Evolutionary conservation across 1,140 invertebrate species (phyloP).

Genomic region (Calliphora vicina): DNA sequence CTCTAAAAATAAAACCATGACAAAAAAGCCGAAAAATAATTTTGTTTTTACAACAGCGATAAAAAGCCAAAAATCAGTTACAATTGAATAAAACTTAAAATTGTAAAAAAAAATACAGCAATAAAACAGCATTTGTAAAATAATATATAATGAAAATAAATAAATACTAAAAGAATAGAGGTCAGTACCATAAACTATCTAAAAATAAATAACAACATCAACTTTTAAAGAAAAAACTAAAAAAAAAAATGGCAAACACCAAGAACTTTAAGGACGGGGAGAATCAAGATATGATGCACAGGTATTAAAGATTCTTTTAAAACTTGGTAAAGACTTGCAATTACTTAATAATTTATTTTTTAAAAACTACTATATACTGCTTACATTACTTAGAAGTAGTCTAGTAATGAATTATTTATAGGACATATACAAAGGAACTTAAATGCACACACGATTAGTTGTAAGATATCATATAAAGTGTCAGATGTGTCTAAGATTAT

Average conservation of each 20-base stretch:
- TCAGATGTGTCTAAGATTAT: too few relatives aligned
- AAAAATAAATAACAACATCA: background rate
- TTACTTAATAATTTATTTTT: too few relatives aligned
- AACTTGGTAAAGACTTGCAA: too few relatives aligned
- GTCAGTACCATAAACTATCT: background rate
- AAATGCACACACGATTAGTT: too few relatives aligned
- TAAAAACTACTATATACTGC: too few relatives aligned
- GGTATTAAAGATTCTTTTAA: too few relatives aligned
- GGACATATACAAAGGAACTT: too few relatives aligned
- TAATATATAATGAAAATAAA: background rate
- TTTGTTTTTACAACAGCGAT: background rate
- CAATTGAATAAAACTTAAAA: background rate
- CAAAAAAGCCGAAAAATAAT: background rate
- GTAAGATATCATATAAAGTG: too few relatives aligned
- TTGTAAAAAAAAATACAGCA: background rate
- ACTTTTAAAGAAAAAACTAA: background rate
- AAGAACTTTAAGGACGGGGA: background rate
- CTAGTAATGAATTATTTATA: too few relatives aligned
- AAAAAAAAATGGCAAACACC: background rate
- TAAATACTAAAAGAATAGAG: background rate
- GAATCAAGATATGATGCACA: too few relatives aligned
- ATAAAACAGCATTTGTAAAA: background rate
- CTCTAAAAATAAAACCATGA: constrained; percentile 23
- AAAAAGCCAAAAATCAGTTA: background rate
- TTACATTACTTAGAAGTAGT: too few relatives aligned